Percentiles rank a stretch among this genome's conserved stretches.
phyloP scores from a whole-genome alignment of 2,113 vertebrate genomes.

The Patagioenas fasciata region DNA sequence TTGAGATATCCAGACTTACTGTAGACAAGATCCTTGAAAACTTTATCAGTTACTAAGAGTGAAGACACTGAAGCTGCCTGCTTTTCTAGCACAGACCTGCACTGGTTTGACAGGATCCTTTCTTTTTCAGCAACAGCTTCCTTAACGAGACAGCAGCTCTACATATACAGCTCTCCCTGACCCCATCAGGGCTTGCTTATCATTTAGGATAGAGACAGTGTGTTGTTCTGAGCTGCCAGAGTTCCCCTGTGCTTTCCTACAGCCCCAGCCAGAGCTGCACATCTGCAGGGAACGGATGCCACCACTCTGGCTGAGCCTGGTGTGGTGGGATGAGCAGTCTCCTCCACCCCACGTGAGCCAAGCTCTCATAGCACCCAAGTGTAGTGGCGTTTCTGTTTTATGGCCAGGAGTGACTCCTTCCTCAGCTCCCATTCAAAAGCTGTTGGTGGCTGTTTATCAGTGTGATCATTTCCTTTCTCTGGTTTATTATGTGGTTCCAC shows the following conservation, averaged over 20 bases:
- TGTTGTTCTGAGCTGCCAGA: neutral
- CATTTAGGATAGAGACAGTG: neutral
- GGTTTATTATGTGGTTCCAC: neutral
- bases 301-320: neutral
- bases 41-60: neutral
- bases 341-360: neutral
- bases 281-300: neutral
- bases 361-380: neutral
- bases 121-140: neutral
- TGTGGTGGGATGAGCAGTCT: fast-evolving
- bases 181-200: neutral
- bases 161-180: neutral
- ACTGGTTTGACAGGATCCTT: neutral
- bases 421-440: neutral
- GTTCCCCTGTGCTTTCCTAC: neutral
- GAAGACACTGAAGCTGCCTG: neutral
- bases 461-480: neutral
- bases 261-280: neutral
- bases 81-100: neutral
- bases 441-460: neutral
- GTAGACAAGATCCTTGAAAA: neutral
- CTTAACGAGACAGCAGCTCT: neutral
- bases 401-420: neutral
- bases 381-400: neutral
- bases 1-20: neutral